Conservation (phyloP, 1,140 invertebrate genomes). For the Drosophila sucinea region DNA sequence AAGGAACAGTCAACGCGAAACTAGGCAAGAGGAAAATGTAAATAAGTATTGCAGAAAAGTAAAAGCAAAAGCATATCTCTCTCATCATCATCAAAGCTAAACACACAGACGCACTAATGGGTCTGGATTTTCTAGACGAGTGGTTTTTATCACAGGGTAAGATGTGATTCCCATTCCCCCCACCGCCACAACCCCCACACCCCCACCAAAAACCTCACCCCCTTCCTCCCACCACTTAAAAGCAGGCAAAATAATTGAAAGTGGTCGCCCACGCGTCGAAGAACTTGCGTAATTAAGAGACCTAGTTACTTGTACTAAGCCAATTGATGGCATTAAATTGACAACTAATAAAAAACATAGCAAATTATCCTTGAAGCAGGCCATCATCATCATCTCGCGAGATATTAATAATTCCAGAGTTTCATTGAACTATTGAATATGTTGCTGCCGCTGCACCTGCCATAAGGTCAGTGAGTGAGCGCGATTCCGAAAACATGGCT, state of each 20-base stretch:
- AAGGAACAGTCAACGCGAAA: constrained; percentile 11
- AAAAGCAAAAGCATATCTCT: constrained; percentile 8
- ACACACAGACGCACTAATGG: constrained; percentile 57
- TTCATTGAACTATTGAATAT: constrained; percentile 57
- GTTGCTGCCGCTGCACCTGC: constrained; percentile 47
- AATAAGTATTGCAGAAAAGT: constrained; percentile 58
- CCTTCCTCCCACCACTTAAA: not conserved
- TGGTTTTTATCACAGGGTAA: constrained; percentile 83
- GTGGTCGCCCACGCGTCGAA: constrained; percentile 15
- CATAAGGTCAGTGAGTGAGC: constrained; percentile 5
- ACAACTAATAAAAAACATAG: not conserved
- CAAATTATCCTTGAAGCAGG: constrained; percentile 40
- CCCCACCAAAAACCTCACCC: not conserved
- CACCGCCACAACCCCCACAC: not conserved
- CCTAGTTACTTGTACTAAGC: constrained; percentile 9
- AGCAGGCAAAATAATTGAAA: constrained; percentile 4
- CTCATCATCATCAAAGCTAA: constrained; percentile 40
- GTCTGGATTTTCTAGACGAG: constrained; percentile 82
- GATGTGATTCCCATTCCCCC: constrained; percentile 22
- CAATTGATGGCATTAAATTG: not conserved
- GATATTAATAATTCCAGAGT: constrained; percentile 68
- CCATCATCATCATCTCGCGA: constrained; percentile 31
- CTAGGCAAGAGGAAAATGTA: constrained; percentile 65
- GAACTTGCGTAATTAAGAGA: constrained; percentile 71
- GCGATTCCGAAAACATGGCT: constrained; percentile 42